Percentiles rank a stretch among this genome's conserved stretches.
These are phyloP conservation scores for Nemotelus nigrinus DNA, from an alignment of 2,888 invertebrate species.

Conservation along the genomic window DNA sequence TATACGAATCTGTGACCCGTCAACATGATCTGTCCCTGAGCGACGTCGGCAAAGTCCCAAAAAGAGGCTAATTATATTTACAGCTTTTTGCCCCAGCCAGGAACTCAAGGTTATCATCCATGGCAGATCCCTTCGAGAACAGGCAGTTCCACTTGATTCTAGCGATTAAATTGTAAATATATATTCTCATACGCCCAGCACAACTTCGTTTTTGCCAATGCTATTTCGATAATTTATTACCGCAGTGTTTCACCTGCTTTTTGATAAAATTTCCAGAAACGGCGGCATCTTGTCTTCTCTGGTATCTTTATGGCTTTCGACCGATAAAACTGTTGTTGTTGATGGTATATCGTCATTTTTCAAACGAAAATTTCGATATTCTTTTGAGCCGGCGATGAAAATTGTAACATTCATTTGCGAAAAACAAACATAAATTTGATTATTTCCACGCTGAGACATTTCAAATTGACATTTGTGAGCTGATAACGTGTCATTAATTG, in stretches of 20 bases:
- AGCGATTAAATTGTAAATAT: constrained; percentile 15
- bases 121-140: not conserved
- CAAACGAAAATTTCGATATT: too few relatives aligned
- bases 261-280: too few relatives aligned
- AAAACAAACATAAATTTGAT: too few relatives aligned
- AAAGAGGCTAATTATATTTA: constrained; percentile 24
- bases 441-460: too few relatives aligned
- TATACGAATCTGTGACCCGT: constrained; percentile 31
- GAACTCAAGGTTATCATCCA: not conserved
- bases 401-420: too few relatives aligned
- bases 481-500: too few relatives aligned
- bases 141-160: not conserved
- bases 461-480: too few relatives aligned
- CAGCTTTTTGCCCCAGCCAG: constrained; percentile 1
- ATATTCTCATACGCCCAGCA: constrained; percentile 6
- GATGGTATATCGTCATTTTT: too few relatives aligned
- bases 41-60: not conserved
- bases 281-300: too few relatives aligned
- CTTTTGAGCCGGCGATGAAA: too few relatives aligned
- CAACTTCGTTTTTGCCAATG: constrained; percentile 18
- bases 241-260: not conserved
- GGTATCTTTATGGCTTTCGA: too few relatives aligned
- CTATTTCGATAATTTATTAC: constrained; percentile 34
- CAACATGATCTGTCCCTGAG: constrained; percentile 4
- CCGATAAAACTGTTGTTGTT: too few relatives aligned